Conservation (phyloP, 2,888 invertebrate species). For the Pecten maximus region DNA sequence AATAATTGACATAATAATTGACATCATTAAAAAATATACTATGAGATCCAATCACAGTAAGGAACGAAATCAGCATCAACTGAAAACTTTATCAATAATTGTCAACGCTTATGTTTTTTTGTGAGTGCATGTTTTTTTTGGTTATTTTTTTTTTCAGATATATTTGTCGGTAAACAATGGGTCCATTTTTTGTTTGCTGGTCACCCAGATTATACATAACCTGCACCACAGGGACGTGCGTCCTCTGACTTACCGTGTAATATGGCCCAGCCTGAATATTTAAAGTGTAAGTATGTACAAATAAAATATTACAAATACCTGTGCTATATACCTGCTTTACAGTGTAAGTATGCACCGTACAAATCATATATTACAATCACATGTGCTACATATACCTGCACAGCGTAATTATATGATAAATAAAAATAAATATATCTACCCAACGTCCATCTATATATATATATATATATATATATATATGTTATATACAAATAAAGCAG, state of each 20-base stretch:
- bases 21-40: too few relatives aligned
- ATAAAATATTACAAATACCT: not conserved
- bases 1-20: too few relatives aligned
- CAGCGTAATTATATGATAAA: too few relatives aligned
- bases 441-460: not conserved
- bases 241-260: not conserved
- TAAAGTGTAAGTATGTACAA: constrained; percentile 2
- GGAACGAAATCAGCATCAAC: too few relatives aligned
- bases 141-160: not conserved
- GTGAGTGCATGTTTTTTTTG: not conserved
- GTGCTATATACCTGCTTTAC: not conserved
- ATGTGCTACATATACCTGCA: too few relatives aligned
- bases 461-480: not conserved
- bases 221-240: not conserved
- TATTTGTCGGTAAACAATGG: too few relatives aligned
- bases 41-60: too few relatives aligned
- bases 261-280: not conserved
- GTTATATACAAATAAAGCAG: not conserved
- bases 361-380: too few relatives aligned
- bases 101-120: too few relatives aligned
- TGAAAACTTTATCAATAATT: too few relatives aligned
- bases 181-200: not conserved
- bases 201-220: not conserved
- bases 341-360: too few relatives aligned
- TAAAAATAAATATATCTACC: not conserved